Conservation (phyloP, 2,888 invertebrate species). For the Calameuta idolon region DNA sequence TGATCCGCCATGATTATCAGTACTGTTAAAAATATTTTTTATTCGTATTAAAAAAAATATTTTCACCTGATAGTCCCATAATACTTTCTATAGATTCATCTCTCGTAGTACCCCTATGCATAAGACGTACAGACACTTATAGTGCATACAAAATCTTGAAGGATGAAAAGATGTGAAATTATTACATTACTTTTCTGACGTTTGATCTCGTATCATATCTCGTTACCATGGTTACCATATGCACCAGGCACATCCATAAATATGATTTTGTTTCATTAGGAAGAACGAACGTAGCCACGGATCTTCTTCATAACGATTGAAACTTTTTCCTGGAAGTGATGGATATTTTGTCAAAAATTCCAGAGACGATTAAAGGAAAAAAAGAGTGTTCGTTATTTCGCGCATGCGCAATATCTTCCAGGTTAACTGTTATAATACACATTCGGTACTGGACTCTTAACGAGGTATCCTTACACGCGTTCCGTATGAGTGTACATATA, state of each 20-base stretch:
- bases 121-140: background rate
- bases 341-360: background rate
- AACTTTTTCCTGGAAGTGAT: background rate
- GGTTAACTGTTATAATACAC: conserved; percentile 17
- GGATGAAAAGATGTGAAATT: background rate
- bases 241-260: background rate
- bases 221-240: background rate
- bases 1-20: background rate
- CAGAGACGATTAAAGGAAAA: background rate
- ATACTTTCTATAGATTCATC: background rate
- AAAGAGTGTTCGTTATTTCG: background rate
- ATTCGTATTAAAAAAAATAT: background rate
- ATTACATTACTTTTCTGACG: no score
- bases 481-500: conserved; percentile 7
- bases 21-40: background rate
- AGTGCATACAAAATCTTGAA: background rate
- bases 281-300: background rate
- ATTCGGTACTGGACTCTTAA: conserved; percentile 34
- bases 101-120: background rate
- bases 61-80: no score
- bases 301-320: background rate
- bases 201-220: background rate
- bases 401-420: background rate
- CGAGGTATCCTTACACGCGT: conserved; percentile 28
- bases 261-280: background rate